These are phyloP conservation scores for Xenops minutus DNA, from an alignment of 2,797 vertebrate species.

Conservation along the genomic window DNA sequence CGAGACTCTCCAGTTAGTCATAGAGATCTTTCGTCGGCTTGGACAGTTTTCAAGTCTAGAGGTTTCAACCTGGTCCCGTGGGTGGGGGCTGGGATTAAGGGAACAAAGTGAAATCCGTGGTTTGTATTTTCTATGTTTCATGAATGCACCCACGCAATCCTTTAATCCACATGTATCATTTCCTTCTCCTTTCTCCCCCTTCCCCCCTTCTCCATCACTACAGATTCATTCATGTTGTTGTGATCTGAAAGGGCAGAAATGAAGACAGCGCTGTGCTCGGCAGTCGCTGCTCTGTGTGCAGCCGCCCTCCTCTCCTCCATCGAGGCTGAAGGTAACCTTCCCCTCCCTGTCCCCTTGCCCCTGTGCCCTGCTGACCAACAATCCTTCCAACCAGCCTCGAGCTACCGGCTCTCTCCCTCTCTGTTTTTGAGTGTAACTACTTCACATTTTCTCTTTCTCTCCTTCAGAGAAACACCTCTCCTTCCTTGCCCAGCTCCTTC, in stretches of 20 bases:
- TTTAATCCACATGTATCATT: conserved; percentile 40
- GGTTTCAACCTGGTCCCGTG: conserved; percentile 53
- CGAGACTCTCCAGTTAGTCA: conserved; percentile 22
- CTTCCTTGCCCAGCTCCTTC: conserved; percentile 53
- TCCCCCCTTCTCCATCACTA: conserved; percentile 28
- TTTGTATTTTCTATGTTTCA: conserved; percentile 15
- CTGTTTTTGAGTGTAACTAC: conserved; percentile 60
- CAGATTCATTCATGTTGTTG: conserved; percentile 89
- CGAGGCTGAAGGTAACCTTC: conserved; percentile 89
- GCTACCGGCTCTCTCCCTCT: conserved; percentile 16
- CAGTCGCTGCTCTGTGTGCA: conserved; percentile 80
- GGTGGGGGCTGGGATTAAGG: conserved; percentile 14
- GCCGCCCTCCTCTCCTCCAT: conserved; percentile 81
- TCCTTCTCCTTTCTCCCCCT: conserved; percentile 37
- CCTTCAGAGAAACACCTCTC: conserved; percentile 49
- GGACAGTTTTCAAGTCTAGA: conserved; percentile 25
- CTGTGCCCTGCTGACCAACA: rapidly evolving
- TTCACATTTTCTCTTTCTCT: conserved; percentile 55
- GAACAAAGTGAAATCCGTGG: neutral
- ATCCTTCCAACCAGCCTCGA: neutral
- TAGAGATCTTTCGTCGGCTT: neutral
- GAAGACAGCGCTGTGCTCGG: conserved; percentile 85
- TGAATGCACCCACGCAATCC: conserved; percentile 47
- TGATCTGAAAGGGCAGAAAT: conserved; percentile 82
- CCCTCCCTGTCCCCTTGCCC: neutral